Percentiles rank a stretch among this genome's conserved stretches.
Conservation (phyloP, 1,140 invertebrate species). For the Leucophenga varia region DNA sequence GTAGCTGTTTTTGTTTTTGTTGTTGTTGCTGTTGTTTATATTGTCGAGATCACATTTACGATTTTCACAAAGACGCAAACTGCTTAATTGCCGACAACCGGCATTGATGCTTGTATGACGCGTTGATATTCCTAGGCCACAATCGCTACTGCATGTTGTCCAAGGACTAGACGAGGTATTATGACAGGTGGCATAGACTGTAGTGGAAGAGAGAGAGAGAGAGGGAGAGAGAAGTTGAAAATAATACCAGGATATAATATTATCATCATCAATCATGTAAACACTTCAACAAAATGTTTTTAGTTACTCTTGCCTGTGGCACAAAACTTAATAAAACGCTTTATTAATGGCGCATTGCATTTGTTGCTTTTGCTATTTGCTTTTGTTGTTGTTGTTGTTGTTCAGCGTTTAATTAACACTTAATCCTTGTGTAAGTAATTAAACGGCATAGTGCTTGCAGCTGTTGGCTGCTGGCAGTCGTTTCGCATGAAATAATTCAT, state of each 20-base stretch:
- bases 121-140: conserved; percentile 66
- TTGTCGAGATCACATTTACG: conserved; percentile 48
- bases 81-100: conserved; percentile 62
- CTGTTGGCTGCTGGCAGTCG: conserved; percentile 10
- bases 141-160: conserved; percentile 64
- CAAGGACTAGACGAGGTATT: conserved; percentile 60
- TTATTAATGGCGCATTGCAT: conserved; percentile 50
- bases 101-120: conserved; percentile 64
- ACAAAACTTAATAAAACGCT: conserved; percentile 16
- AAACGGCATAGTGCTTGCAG: conserved; percentile 12
- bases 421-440: conserved; percentile 54
- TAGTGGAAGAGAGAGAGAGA: conserved; percentile 9
- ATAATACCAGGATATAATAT: conserved; percentile 7
- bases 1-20: conserved; percentile 2
- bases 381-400: too few species aligned
- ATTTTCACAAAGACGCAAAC: conserved; percentile 64
- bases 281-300: not conserved
- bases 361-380: too few species aligned
- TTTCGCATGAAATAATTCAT: conserved; percentile 47
- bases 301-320: conserved; percentile 13
- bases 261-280: conserved; percentile 14
- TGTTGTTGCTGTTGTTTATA: conserved; percentile 16
- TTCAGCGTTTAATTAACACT: conserved; percentile 45
- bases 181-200: conserved; percentile 57
- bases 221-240: conserved; percentile 11